Evolutionary conservation across 2,797 vertebrate species (phyloP).

Genomic region (Epinephelus awoara): DNA sequence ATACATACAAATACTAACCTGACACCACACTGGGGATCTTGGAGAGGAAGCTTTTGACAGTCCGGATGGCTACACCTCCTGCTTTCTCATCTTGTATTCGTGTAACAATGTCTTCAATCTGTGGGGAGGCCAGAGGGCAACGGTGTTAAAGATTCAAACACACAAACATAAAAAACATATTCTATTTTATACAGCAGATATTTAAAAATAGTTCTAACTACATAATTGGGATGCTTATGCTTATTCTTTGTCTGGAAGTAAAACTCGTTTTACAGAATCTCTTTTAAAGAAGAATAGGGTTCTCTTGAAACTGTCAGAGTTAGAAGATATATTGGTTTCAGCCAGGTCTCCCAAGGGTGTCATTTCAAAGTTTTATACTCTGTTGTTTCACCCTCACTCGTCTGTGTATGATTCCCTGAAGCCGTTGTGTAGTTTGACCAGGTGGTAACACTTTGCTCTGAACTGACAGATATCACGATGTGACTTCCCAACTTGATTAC

Average conservation of each 20-base stretch:
- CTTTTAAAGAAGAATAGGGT: too few relatives aligned
- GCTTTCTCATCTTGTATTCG: slow-evolving; percentile 97
- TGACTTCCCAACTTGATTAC: too few relatives aligned
- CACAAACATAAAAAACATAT: not conserved
- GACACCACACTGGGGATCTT: slow-evolving; percentile 98
- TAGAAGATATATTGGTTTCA: too few relatives aligned
- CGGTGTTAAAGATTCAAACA: not conserved
- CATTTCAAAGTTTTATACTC: too few relatives aligned
- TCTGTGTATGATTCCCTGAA: too few relatives aligned
- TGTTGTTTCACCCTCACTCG: too few relatives aligned
- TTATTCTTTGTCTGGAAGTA: not conserved
- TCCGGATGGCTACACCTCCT: slow-evolving; percentile 94
- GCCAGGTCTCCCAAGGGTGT: too few relatives aligned
- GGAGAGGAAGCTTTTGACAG: slow-evolving; percentile 98
- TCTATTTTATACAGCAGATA: not conserved
- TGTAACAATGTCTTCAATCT: slow-evolving; percentile 95
- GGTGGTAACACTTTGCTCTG: too few relatives aligned
- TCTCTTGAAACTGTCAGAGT: too few relatives aligned
- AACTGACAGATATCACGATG: too few relatives aligned
- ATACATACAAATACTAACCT: slow-evolving; percentile 79
- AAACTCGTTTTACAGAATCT: not conserved
- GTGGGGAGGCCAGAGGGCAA: slow-evolving; percentile 61
- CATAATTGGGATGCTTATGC: not conserved
- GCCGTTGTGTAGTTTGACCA: too few relatives aligned
- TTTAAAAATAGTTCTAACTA: not conserved